Base-by-base conservation (phyloP, 2,888 invertebrate genomes). In the Pollenia labialis region DNA sequence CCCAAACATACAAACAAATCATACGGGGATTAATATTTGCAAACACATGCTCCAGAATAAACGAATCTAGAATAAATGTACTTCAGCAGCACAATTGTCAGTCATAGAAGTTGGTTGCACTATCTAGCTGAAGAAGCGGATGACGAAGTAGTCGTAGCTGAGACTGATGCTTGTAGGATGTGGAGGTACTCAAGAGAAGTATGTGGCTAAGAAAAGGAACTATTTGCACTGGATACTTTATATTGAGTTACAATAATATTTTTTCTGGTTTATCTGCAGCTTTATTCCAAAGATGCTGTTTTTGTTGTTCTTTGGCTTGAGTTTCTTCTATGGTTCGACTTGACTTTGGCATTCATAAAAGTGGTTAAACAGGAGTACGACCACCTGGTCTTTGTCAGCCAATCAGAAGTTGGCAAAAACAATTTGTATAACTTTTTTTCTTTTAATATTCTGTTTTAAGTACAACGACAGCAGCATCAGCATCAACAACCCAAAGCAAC, bases 391-490 rank as follows among this genome's bases (percentile, higher is more conserved):
- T 85, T 71, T 81, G 64, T 60, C 58, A 85, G 75, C 87, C 87
- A 87, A 87, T 87, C 87, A 87, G 75, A 85, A 84, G 72, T 87
- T 81, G 87, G 87, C 87, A 84, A 87, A 87, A 87, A 87, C 84
- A 87, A 87, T 87, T 87, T 87, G 87, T 87, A 74, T 42, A 76
- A 66, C 11, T 71, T 66, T 75, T 23, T 72, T 68, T 44, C 48
- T 56, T 10, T 14, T 16, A 7, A 11, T 52, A 23, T 50, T 72
- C 60, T 74, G 76, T 56, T 72, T 83, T 32, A 81, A 69, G 74
- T 74, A 58, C 72, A 77, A 85, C 60, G 60, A 54, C 32, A 81
- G 44, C 50, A 60, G 16, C 32, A 64, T 40, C 46, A 71, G 44
- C 40, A 52, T 18, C n/a, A 16, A 23, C 40, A 54, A 66, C 50